Conservation (phyloP, 2,888 invertebrate species). For the Drosophila subsilvestris region DNA sequence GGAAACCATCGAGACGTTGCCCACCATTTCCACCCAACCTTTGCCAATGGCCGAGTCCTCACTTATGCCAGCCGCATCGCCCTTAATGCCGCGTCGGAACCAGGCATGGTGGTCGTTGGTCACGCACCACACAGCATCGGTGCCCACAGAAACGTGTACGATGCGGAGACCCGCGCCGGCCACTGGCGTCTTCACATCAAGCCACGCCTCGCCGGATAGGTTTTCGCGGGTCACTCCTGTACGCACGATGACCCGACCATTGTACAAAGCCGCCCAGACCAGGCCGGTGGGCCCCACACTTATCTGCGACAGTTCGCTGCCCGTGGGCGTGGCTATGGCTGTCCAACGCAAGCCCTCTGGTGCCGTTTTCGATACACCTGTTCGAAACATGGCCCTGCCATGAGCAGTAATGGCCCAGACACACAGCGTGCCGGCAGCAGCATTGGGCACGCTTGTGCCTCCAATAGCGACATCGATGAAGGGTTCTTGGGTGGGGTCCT, state of each 20-base stretch:
- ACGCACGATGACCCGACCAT: constrained; percentile 92
- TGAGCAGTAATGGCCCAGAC: constrained; percentile 98
- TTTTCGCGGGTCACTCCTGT: constrained; percentile 92
- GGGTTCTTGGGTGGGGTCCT: constrained; percentile 95
- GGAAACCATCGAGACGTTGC: constrained; percentile 92
- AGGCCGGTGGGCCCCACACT: constrained; percentile 94
- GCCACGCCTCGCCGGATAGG: constrained; percentile 88
- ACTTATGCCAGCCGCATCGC: constrained; percentile 88
- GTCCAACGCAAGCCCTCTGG: constrained; percentile 96
- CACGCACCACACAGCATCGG: constrained; percentile 90
- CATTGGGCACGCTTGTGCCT: constrained; percentile 92
- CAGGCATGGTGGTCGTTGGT: constrained; percentile 93
- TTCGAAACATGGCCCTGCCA: constrained; percentile 94
- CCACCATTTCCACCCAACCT: constrained; percentile 96
- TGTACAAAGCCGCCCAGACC: constrained; percentile 94
- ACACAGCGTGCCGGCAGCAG: constrained; percentile 89
- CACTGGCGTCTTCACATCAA: constrained; percentile 91
- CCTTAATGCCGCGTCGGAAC: constrained; percentile 91
- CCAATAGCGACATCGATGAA: constrained; percentile 96
- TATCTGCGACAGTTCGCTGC: constrained; percentile 93
- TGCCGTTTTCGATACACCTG: constrained; percentile 90
- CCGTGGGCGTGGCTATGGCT: constrained; percentile 89
- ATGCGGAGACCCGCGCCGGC: constrained; percentile 86
- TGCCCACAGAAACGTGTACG: constrained; percentile 91
- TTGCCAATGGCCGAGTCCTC: constrained; percentile 91